These are phyloP conservation scores for Oreortyx pictus DNA, from an alignment of 2,797 vertebrate genomes.

Conservation along the genomic window DNA sequence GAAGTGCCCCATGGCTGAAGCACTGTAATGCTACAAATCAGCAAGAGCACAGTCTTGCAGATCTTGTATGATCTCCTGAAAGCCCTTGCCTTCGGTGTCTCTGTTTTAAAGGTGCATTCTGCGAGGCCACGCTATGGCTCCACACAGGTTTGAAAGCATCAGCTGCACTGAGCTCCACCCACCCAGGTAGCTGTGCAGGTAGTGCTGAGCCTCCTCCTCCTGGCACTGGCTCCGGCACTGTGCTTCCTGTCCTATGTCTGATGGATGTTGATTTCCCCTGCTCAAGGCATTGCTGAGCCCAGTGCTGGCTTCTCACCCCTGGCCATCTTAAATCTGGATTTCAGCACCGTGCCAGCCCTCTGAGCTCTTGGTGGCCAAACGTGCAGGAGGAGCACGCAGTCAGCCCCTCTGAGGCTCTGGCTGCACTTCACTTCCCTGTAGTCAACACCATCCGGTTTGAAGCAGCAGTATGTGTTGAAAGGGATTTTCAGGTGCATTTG, in stretches of 20 bases:
- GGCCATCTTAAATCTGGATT: not conserved
- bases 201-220: not conserved
- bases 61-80: not conserved
- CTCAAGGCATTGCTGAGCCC: not conserved
- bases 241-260: not conserved
- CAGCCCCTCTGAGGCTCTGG: not conserved
- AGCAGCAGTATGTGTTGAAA: not conserved
- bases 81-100: not conserved
- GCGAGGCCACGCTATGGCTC: not conserved
- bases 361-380: not conserved
- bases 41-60: not conserved
- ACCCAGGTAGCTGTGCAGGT: not conserved
- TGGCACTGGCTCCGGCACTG: not conserved
- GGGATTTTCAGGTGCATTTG: not conserved
- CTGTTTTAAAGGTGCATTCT: not conserved
- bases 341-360: not conserved
- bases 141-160: not conserved
- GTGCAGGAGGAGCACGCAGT: not conserved
- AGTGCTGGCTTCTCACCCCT: not conserved
- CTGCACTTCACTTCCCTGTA: not conserved
- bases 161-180: not conserved
- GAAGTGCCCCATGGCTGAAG: not conserved
- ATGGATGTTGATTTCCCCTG: not conserved
- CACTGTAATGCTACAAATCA: not conserved
- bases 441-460: constrained; percentile 23